Evolutionary conservation across 2,113 vertebrate species (phyloP).

Genomic region (Vanacampus margaritifer): DNA sequence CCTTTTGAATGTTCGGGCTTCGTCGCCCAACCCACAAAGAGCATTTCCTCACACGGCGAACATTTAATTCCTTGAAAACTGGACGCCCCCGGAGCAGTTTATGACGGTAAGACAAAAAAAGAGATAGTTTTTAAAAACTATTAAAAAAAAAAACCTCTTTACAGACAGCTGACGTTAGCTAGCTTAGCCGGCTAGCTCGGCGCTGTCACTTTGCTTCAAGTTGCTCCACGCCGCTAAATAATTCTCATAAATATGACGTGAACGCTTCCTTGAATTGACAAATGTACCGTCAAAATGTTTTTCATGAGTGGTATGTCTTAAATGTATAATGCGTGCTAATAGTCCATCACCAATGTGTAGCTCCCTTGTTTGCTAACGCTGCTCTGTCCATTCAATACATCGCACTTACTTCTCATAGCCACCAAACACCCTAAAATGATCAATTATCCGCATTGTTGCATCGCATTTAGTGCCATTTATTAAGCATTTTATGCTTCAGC

Average conservation of each 20-base stretch:
- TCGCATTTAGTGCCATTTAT: neutral
- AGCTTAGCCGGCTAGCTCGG: constrained; percentile 39
- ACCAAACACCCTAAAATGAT: constrained; percentile 3
- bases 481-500: neutral
- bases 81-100: constrained; percentile 77
- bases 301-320: neutral
- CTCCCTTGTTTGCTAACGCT: constrained; percentile 49
- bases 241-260: neutral
- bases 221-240: constrained; percentile 34
- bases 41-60: constrained; percentile 52
- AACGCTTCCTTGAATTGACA: neutral
- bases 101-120: constrained; percentile 72
- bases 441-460: constrained; percentile 7
- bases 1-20: constrained; percentile 66
- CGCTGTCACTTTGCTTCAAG: constrained; percentile 64
- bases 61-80: constrained; percentile 69
- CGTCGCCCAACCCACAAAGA: constrained; percentile 42
- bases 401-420: constrained; percentile 17
- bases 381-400: constrained; percentile 57
- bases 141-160: no score
- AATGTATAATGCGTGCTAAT: neutral
- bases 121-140: constrained; percentile 22
- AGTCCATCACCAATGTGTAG: neutral
- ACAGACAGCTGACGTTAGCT: constrained; percentile 52
- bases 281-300: neutral